Evolutionary conservation across 35 echinoderm and acorn worm genomes (phyloP).

Genomic region (Lytechinus pictus): DNA sequence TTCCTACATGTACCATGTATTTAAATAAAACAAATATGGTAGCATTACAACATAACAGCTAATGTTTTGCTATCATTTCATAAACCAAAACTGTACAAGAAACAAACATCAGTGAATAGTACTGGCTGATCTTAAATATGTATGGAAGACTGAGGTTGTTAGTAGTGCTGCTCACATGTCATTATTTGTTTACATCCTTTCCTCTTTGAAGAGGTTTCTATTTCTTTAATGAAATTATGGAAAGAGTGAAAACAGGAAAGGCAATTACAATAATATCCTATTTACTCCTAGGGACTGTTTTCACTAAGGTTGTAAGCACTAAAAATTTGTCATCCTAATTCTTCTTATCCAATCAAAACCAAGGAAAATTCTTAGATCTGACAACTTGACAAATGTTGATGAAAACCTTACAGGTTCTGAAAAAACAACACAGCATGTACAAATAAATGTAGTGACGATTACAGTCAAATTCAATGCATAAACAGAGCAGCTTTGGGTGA

Average conservation of each 20-base stretch:
- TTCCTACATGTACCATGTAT: background rate
- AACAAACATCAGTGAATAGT: background rate
- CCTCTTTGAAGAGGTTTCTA: background rate
- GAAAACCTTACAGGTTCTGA: too few relatives aligned
- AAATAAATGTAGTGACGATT: too few relatives aligned
- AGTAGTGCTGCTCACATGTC: background rate
- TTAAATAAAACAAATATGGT: background rate
- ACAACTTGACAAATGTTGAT: too few relatives aligned
- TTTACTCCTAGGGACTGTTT: background rate
- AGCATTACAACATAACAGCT: background rate
- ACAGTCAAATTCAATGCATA: too few relatives aligned
- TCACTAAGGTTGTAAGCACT: background rate
- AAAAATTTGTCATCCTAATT: too few relatives aligned
- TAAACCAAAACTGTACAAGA: background rate
- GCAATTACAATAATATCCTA: background rate
- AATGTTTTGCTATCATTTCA: background rate
- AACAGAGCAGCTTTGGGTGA: too few relatives aligned
- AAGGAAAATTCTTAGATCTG: too few relatives aligned
- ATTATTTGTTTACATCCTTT: background rate
- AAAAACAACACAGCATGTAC: too few relatives aligned
- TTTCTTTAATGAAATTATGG: background rate
- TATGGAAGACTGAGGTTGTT: background rate
- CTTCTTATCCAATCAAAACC: too few relatives aligned
- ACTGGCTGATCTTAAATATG: background rate
- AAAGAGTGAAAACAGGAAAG: background rate